Conservation (phyloP, 1,140 invertebrate species). For the Eurosta solidaginis region DNA sequence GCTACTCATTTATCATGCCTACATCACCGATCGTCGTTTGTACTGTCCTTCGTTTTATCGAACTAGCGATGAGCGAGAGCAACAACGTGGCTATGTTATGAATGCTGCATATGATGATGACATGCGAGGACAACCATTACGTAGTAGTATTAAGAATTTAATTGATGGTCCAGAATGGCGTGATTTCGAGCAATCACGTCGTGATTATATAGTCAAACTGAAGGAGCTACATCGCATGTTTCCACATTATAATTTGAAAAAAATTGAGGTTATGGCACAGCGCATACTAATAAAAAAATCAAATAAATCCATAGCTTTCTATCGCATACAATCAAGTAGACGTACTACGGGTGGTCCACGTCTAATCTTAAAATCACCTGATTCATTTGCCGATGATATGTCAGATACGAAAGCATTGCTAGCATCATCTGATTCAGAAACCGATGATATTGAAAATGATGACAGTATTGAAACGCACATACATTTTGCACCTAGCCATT, state of each 20-base stretch:
- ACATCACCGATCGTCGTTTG: constrained; percentile 84
- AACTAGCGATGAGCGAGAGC: background rate
- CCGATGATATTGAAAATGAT: constrained; percentile 45
- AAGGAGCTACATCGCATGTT: constrained; percentile 83
- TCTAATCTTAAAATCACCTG: constrained; percentile 81
- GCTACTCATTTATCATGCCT: constrained; percentile 89
- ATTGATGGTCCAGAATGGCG: constrained; percentile 71
- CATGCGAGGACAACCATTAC: background rate
- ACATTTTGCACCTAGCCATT: constrained; percentile 91
- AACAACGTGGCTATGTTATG: background rate
- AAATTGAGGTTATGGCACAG: constrained; percentile 87
- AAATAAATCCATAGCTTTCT: constrained; percentile 93
- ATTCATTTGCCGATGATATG: constrained; percentile 75
- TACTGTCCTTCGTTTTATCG: constrained; percentile 85
- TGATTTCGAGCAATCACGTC: constrained; percentile 86
- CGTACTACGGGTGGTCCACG: constrained; percentile 91
- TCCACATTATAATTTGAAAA: constrained; percentile 79
- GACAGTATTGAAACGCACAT: constrained; percentile 64
- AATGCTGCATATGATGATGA: background rate
- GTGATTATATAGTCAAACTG: constrained; percentile 87
- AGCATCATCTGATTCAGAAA: constrained; percentile 59
- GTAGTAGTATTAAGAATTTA: background rate
- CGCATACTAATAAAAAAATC: constrained; percentile 87
- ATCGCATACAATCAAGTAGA: constrained; percentile 90
- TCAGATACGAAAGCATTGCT: constrained; percentile 74